These are phyloP conservation scores for Solen grandis DNA, from an alignment of 1,140 invertebrate species.

Conservation along the genomic window DNA sequence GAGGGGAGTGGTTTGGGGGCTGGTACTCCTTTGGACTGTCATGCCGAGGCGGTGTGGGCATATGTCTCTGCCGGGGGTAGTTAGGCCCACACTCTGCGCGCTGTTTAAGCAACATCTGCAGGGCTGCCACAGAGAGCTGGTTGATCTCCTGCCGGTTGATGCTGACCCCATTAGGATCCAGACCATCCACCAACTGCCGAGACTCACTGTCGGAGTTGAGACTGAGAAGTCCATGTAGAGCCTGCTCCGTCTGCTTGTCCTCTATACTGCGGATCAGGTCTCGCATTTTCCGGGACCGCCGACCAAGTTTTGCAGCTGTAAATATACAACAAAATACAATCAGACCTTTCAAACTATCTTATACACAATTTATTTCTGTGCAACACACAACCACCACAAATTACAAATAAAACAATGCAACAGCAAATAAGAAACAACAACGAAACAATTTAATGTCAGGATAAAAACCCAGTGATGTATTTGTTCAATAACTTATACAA, in stretches of 20 bases:
- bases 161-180: constrained; percentile 47
- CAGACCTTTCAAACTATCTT: neutral
- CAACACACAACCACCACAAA: no score
- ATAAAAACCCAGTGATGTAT: no score
- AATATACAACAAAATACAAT: constrained; percentile 53
- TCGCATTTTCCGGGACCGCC: constrained; percentile 79
- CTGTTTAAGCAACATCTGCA: constrained; percentile 74
- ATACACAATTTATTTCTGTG: no score
- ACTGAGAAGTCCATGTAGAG: constrained; percentile 79
- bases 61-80: constrained; percentile 31
- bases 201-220: constrained; percentile 74
- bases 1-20: constrained; percentile 2
- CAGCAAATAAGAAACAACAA: no score
- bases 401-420: no score
- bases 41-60: constrained; percentile 40
- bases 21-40: constrained; percentile 52
- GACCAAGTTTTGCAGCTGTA: constrained; percentile 80
- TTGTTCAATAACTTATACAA: no score
- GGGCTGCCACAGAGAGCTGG: constrained; percentile 68
- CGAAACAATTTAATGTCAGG: no score
- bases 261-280: constrained; percentile 80
- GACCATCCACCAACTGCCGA: constrained; percentile 51
- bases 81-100: constrained; percentile 65
- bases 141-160: constrained; percentile 50
- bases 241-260: constrained; percentile 80